phyloP scores from a whole-genome alignment of 2,797 vertebrate genomes.

The Emys orbicularis region DNA sequence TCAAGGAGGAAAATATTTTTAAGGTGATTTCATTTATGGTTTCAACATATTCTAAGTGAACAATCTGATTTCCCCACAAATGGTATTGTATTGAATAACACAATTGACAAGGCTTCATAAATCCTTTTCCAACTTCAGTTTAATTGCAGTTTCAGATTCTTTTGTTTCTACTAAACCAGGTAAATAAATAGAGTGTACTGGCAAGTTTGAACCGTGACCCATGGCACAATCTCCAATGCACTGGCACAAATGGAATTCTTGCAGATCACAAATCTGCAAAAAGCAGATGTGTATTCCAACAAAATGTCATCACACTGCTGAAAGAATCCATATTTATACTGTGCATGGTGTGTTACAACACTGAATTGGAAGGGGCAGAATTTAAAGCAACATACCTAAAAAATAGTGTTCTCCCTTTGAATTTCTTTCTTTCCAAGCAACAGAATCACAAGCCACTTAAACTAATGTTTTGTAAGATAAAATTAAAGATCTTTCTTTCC shows the following conservation, averaged over 20 bases:
- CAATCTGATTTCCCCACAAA: slow-evolving; percentile 63
- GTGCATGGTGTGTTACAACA: not conserved
- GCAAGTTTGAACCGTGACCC: slow-evolving; percentile 71
- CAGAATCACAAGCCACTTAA: not conserved
- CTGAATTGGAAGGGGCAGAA: slow-evolving; percentile 40
- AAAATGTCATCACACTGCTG: slow-evolving; percentile 76
- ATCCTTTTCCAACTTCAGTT: slow-evolving; percentile 67
- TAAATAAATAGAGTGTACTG: slow-evolving; percentile 73
- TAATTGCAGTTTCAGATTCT: slow-evolving; percentile 66
- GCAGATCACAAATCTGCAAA: slow-evolving; percentile 80
- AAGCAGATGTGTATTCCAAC: slow-evolving; percentile 70
- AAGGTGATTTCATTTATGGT: slow-evolving; percentile 71
- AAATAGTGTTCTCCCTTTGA: slow-evolving; percentile 19
- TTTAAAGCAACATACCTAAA: slow-evolving; percentile 56
- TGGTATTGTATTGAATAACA: slow-evolving; percentile 68
- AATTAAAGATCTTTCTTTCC: slow-evolving; percentile 41
- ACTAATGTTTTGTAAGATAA: slow-evolving; percentile 39
- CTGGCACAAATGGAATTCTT: slow-evolving; percentile 68
- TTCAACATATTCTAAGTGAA: slow-evolving; percentile 72
- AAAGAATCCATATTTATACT: slow-evolving; percentile 70
- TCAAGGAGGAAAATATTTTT: slow-evolving; percentile 72
- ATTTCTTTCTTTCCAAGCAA: slow-evolving; percentile 39
- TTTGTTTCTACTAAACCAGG: slow-evolving; percentile 73
- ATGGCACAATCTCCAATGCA: slow-evolving; percentile 56
- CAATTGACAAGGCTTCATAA: slow-evolving; percentile 65